Evolutionary conservation across 1,140 invertebrate species (phyloP), one percentile per base, ranked within the genome.

Genomic region (Myzus persicae): DNA sequence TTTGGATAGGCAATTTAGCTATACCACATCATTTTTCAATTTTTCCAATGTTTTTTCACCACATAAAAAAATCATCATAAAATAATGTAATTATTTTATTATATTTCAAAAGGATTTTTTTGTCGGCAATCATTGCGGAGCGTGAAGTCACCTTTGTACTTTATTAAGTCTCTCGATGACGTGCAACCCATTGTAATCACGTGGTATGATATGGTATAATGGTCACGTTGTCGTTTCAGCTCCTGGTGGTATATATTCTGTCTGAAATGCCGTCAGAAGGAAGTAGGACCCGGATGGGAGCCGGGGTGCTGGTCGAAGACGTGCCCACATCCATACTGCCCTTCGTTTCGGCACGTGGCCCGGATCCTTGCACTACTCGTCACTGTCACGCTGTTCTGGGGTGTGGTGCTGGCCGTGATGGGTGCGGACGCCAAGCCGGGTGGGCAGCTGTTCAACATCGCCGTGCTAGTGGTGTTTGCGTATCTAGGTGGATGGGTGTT

Each of bases 401-500:
- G 97, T 84, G 96, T 97, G 18, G 95, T 97, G 67, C 98, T 96
- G 95, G 96, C 96, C 48, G 95, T 98, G 48, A 96, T 98, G 84
- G 97, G 97, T 31, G 95, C 96, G 2, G 97, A 97, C 48, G 97
- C 97, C 1, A 96, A 97, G 5, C 96, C 96, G 0, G 97, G 97
- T 24, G 98, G 98, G 7, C 97, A 97, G 94, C 95, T 98, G 7
- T 99, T 98, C 94, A 96, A 97, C 93, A 95, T 99, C 7, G 97
- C 97, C 8, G 95, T 97, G 2, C 95, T 98, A 0, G 96, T 96
- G 38, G 96, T 98, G 54, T 96, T 96, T 14, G 97, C 97, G 2
- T 96, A 98, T 95, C 97, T 98, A 94, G 98, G 97, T 18, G 98
- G 98, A 84, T 97, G 97, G 96, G 94, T 98, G 11, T 95, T 97